Evolutionary conservation across 2,888 invertebrate genomes (phyloP).

Genomic region (Mycalesis mineus): DNA sequence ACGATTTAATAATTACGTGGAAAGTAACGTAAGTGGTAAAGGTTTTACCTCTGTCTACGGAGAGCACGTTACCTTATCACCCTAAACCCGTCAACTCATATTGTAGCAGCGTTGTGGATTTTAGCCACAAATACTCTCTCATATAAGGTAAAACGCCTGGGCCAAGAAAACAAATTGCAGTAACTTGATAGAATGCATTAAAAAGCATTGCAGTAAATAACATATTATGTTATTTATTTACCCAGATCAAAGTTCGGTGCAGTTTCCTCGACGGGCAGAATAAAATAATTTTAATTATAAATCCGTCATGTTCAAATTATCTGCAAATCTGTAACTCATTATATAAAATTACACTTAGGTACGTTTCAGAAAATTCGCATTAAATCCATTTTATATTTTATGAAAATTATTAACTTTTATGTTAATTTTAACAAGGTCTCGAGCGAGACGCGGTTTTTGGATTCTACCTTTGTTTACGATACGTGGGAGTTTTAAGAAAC

Average conservation of each 20-base stretch:
- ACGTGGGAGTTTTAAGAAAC: constrained; percentile 40
- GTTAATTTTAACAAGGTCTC: constrained; percentile 13
- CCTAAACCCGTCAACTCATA: no score
- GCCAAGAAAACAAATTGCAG: no score
- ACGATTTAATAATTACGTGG: no score
- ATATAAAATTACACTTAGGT: neutral
- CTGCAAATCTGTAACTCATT: neutral
- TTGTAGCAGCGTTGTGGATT: no score
- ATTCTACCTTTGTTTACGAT: constrained; percentile 41
- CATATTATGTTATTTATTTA: no score
- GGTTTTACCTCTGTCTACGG: no score
- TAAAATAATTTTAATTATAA: neutral
- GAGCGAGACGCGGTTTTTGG: constrained; percentile 2
- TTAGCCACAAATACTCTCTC: no score
- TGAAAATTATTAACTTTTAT: constrained; percentile 4
- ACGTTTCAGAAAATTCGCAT: neutral
- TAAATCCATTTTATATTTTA: constrained; percentile 1
- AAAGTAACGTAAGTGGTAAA: no score
- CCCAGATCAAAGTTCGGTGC: neutral
- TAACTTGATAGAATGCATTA: no score
- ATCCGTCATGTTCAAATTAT: neutral
- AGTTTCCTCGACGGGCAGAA: neutral
- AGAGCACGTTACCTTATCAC: no score
- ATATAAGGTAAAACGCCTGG: no score
- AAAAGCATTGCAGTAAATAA: no score